A percentile compares a stretch with the other conserved stretches of the same genome.
Conservation (phyloP, 2,888 invertebrate genomes). For the Mechanitis messenoides region DNA sequence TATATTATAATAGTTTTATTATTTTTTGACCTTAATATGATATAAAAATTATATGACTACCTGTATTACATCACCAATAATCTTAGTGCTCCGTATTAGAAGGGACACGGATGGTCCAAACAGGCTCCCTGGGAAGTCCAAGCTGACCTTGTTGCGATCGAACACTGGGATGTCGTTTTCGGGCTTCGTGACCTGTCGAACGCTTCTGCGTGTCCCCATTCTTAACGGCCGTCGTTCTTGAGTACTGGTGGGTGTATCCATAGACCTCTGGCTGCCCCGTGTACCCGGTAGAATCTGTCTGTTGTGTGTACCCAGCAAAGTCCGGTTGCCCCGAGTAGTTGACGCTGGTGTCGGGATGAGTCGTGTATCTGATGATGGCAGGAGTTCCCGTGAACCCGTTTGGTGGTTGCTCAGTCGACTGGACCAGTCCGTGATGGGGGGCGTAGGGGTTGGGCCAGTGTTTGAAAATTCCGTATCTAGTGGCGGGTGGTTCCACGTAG, state of each 20-base stretch:
- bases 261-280: conserved; percentile 32
- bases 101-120: conserved; percentile 82
- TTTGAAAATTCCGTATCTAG: conserved; percentile 2
- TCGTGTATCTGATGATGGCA: background rate
- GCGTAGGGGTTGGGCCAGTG: conserved; percentile 9
- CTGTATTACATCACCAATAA: conserved; percentile 80
- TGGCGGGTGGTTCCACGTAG: conserved; percentile 43
- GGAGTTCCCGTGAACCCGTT: conserved; percentile 1
- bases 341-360: background rate
- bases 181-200: conserved; percentile 58
- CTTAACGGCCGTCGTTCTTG: conserved; percentile 30
- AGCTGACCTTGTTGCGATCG: conserved; percentile 79
- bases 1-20: background rate
- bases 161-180: conserved; percentile 78
- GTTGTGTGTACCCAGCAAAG: conserved; percentile 16
- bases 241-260: conserved; percentile 14
- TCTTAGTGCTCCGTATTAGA: conserved; percentile 80
- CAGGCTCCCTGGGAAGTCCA: conserved; percentile 80
- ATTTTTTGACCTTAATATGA: background rate
- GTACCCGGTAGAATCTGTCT: conserved; percentile 17
- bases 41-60: conserved; percentile 53
- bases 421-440: conserved; percentile 8
- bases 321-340: background rate
- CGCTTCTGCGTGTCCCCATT: conserved; percentile 27
- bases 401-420: conserved; percentile 10